Evolutionary conservation across 2,113 vertebrate genomes (phyloP), one percentile per base, ranked within the genome.

Genomic region (Pelvicachromis taeniatus): DNA sequence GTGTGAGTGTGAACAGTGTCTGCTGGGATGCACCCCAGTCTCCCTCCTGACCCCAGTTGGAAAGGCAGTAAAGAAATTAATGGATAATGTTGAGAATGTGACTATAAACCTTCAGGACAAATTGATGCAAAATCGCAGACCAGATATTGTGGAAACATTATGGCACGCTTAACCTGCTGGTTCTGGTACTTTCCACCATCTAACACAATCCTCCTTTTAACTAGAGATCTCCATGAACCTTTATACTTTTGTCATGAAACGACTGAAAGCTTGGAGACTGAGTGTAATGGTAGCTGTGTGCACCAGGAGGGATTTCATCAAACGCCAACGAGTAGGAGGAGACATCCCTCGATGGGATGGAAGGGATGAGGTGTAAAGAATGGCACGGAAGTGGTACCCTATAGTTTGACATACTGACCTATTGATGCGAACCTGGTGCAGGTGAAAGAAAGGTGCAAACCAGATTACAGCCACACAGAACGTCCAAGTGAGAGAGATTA

Each of bases 401-500:
- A 8, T 38, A 31, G 81, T 82, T 83, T 91, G 87, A 81, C 89
- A 92, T 85, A 91, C 84, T 93, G 86, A 93, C 88, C 92, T 92
- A 91, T 88, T 93, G 92, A 92, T 85, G 84, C 79, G 82, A 77
- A 91, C 82, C 77, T 65, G 50, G 35, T 63, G 80, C 89, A 93
- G 89, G 91, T 92, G 84, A 88, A 85, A 68, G 87, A 91, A 75
- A 81, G 88, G 82, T 85, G 91, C 89, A 91, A 89, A 91, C 82
- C 88, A 88, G 91, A 94, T 92, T 94, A 94, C 89, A 86, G 91
- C 70, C 80, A 75, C 78, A 82, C 83, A 85, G 56, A 61, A 85
- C 88, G 84, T 80, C 45, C 10, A 26, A 92, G 89, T 80, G 88
- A 59, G 83, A 87, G 68, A 93, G 92, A 92, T 94, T 93, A 94